These are phyloP conservation scores for Cerceris ruficornis DNA, from an alignment of 2,888 invertebrate genomes.

Conservation along the genomic window DNA sequence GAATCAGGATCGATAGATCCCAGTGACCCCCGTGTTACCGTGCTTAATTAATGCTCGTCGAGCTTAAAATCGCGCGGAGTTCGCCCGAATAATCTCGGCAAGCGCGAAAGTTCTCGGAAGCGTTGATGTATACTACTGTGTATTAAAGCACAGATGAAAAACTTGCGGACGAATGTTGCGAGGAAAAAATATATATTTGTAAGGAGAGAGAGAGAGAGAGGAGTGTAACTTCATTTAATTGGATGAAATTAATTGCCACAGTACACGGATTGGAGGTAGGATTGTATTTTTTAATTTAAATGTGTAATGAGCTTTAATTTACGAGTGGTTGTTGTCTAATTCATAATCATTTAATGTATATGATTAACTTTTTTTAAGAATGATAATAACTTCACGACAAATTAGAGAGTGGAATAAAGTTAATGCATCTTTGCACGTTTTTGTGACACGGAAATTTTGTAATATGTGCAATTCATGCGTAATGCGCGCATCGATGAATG, in stretches of 20 bases:
- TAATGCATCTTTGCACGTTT: too few species aligned
- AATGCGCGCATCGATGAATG: too few species aligned
- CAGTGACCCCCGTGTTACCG: slow-evolving; percentile 22
- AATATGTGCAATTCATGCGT: too few species aligned
- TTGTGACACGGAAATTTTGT: too few species aligned
- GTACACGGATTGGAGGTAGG: neutral
- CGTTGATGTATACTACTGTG: neutral
- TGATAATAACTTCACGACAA: too few species aligned
- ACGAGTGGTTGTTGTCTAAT: slow-evolving; percentile 5
- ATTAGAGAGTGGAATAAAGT: too few species aligned
- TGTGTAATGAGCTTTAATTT: slow-evolving; percentile 9
- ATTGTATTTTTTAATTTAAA: neutral
- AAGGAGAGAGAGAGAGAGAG: too few species aligned
- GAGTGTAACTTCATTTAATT: slow-evolving; percentile 15
- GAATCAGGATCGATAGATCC: slow-evolving; percentile 43
- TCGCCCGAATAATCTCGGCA: slow-evolving; percentile 15
- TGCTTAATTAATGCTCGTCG: slow-evolving; percentile 35
- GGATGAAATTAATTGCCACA: slow-evolving; percentile 9
- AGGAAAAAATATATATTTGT: too few species aligned
- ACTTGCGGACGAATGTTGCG: too few species aligned
- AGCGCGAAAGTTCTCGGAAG: slow-evolving; percentile 2
- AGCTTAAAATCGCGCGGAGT: slow-evolving; percentile 12
- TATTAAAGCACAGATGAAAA: neutral
- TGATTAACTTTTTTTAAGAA: too few species aligned
- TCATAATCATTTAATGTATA: too few species aligned